Conservation (phyloP, 37 sponge, comb jelly and placozoan species). For the Halisarca cf. caerulea region DNA sequence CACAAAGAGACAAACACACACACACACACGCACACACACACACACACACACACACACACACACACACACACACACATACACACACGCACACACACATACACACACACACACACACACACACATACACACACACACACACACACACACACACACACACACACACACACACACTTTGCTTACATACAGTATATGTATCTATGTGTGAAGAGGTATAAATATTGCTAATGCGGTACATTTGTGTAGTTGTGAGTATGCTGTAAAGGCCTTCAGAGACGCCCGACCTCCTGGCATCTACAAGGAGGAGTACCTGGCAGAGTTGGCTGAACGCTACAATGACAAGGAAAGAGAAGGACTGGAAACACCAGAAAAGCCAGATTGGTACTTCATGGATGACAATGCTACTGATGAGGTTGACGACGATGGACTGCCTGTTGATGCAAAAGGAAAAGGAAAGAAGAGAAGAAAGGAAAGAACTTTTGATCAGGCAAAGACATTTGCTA, state of each 20-base stretch:
- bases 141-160: background rate
- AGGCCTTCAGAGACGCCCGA: constrained; percentile 43
- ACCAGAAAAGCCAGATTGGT: constrained; percentile 68
- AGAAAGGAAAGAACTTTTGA: constrained; percentile 21
- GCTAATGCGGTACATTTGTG: background rate
- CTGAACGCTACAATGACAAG: constrained; percentile 33
- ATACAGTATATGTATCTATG: background rate
- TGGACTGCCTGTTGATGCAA: background rate
- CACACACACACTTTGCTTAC: too few relatives aligned
- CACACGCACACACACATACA: background rate
- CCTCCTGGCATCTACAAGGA: constrained; percentile 61
- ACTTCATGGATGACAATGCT: constrained; percentile 19
- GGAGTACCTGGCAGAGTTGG: constrained; percentile 52
- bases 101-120: constrained; percentile 8
- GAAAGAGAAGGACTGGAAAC: constrained; percentile 32
- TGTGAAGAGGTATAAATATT: too few relatives aligned
- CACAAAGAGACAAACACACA: too few relatives aligned
- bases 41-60: too few relatives aligned
- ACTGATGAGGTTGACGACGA: constrained; percentile 12
- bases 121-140: background rate
- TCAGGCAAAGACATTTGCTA: constrained; percentile 38
- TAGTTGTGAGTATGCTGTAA: constrained; percentile 77
- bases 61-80: too few relatives aligned
- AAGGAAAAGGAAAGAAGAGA: constrained; percentile 8
- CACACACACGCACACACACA: too few relatives aligned